Evolutionary conservation across 2,797 vertebrate genomes (phyloP).

Genomic region (Cyprinella venusta): DNA sequence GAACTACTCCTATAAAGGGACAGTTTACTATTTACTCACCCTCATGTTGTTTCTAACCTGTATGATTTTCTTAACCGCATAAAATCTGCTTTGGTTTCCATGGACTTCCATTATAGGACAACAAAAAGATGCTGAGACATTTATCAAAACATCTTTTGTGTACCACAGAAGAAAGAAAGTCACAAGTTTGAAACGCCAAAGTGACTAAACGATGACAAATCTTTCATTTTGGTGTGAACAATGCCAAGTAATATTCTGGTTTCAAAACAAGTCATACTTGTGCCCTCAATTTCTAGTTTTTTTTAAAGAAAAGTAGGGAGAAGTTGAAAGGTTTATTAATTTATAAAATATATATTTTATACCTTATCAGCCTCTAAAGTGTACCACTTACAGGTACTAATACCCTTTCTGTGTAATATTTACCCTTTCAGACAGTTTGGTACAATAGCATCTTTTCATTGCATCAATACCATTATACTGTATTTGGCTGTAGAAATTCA

Average conservation of each 20-base stretch:
- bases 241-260: background rate
- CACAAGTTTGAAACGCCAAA: background rate
- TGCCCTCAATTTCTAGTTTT: too few relatives aligned
- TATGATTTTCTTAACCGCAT: background rate
- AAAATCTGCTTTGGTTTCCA: background rate
- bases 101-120: background rate
- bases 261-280: background rate
- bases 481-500: background rate
- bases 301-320: background rate
- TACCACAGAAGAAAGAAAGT: background rate
- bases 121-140: background rate
- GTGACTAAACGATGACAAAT: background rate
- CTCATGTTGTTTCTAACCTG: background rate
- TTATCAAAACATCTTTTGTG: background rate
- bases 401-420: background rate
- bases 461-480: background rate
- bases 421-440: background rate
- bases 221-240: background rate
- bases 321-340: background rate
- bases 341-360: too few relatives aligned
- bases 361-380: too few relatives aligned
- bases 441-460: background rate
- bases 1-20: too few relatives aligned
- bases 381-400: too few relatives aligned
- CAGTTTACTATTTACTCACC: background rate